Evolutionary conservation across 2,888 invertebrate species (phyloP).

Genomic region (Galerucella nymphaeae): DNA sequence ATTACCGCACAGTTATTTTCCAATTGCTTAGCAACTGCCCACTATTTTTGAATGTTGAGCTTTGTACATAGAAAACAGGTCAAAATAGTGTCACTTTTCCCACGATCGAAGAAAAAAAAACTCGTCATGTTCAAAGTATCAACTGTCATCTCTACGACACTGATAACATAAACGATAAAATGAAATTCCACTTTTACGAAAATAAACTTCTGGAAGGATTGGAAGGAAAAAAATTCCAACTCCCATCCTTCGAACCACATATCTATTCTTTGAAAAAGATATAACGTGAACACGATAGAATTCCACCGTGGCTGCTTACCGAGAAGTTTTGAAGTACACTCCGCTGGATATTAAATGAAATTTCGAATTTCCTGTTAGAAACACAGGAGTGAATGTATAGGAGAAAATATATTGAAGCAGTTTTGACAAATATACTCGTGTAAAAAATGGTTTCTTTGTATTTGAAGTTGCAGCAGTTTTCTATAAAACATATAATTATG

Average conservation of each 20-base stretch:
- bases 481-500: background rate
- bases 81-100: too few relatives aligned
- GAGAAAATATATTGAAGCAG: background rate
- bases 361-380: constrained; percentile 16
- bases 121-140: background rate
- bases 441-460: too few relatives aligned
- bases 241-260: constrained; percentile 8
- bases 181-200: constrained; percentile 19
- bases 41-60: too few relatives aligned
- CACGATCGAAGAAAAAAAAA: background rate
- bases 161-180: constrained; percentile 18
- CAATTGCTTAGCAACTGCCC: too few relatives aligned
- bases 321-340: constrained; percentile 13
- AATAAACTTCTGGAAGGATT: constrained; percentile 22
- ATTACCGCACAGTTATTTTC: too few relatives aligned
- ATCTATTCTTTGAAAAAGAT: constrained; percentile 2
- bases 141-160: background rate
- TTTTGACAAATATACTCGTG: background rate
- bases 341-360: constrained; percentile 27
- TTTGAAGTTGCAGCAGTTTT: background rate
- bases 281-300: constrained; percentile 13
- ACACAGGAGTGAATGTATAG: constrained; percentile 4
- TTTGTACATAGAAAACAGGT: too few relatives aligned
- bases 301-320: background rate
- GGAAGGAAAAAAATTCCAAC: constrained; percentile 21